These are phyloP conservation scores for Pampusana beccarii DNA, from an alignment of 2,113 vertebrate genomes.

Conservation along the genomic window DNA sequence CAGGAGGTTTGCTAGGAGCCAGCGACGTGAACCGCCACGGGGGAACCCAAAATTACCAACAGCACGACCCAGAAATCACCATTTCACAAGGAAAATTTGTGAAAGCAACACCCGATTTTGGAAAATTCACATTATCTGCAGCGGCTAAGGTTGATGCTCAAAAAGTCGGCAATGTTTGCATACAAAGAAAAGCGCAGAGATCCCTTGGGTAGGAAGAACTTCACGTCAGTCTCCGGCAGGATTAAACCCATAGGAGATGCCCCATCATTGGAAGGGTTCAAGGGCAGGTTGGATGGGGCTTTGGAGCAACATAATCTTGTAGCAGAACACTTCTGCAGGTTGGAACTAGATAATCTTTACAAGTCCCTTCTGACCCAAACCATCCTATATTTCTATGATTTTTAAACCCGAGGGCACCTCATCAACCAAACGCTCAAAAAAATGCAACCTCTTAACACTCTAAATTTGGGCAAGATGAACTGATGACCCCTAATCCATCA, in stretches of 20 bases:
- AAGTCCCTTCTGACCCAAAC: background rate
- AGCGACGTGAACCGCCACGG: no score
- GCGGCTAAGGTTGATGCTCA: no score
- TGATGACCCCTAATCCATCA: background rate
- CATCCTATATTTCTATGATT: background rate
- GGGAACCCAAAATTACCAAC: no score
- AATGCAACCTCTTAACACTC: background rate
- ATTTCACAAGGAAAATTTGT: background rate
- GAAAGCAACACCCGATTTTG: background rate
- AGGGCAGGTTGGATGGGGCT: background rate
- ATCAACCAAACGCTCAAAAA: background rate
- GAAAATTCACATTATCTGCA: background rate
- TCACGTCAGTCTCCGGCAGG: accelerated
- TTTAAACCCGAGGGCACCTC: background rate
- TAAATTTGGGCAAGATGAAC: background rate
- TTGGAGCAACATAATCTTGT: no score
- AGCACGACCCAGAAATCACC: background rate
- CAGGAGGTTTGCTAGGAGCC: no score
- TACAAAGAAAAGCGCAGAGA: background rate
- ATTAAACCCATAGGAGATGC: background rate
- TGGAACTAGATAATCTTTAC: background rate
- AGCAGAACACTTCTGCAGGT: no score
- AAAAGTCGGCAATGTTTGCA: accelerated
- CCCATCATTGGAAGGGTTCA: background rate
- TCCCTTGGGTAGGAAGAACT: background rate